Percentiles rank a stretch among this genome's conserved stretches.
These are phyloP conservation scores for Labroides dimidiatus DNA, from an alignment of 2,797 vertebrate genomes.

Conservation along the genomic window DNA sequence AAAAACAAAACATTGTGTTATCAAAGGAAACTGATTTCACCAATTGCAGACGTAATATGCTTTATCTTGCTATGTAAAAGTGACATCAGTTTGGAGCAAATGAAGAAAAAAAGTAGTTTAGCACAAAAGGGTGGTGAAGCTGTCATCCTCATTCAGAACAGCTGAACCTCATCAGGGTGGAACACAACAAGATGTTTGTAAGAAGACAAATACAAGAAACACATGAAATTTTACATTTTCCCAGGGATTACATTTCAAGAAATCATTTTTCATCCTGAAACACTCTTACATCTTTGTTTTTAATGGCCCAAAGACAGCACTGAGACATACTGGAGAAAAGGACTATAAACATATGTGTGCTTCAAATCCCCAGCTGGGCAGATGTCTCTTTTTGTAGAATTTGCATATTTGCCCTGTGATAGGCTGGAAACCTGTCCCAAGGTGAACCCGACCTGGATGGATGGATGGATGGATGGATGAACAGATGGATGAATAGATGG, in stretches of 20 bases:
- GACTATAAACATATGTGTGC: too few relatives aligned
- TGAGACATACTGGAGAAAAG: too few relatives aligned
- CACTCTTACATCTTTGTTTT: constrained; percentile 2
- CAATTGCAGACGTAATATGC: constrained; percentile 4
- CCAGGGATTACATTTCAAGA: neutral
- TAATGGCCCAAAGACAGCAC: too few relatives aligned
- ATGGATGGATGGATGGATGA: too few relatives aligned
- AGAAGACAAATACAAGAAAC: constrained; percentile 1
- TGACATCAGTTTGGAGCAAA: constrained; percentile 18
- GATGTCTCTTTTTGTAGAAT: too few relatives aligned
- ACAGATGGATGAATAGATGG: too few relatives aligned
- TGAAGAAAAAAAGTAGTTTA: constrained; percentile 1
- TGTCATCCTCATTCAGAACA: constrained; percentile 24
- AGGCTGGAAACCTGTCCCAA: too few relatives aligned
- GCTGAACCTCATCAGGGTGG: constrained; percentile 33
- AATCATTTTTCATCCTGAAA: neutral
- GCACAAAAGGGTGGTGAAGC: constrained; percentile 30
- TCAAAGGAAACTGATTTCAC: constrained; percentile 15
- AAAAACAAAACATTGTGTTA: neutral
- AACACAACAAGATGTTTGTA: constrained; percentile 1
- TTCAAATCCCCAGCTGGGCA: too few relatives aligned
- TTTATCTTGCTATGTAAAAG: neutral
- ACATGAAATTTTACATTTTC: neutral
- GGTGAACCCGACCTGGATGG: too few relatives aligned
- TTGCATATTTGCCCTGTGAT: too few relatives aligned